phyloP scores from a whole-genome alignment of 1,140 invertebrate species.

The Latrodectus geometricus region DNA sequence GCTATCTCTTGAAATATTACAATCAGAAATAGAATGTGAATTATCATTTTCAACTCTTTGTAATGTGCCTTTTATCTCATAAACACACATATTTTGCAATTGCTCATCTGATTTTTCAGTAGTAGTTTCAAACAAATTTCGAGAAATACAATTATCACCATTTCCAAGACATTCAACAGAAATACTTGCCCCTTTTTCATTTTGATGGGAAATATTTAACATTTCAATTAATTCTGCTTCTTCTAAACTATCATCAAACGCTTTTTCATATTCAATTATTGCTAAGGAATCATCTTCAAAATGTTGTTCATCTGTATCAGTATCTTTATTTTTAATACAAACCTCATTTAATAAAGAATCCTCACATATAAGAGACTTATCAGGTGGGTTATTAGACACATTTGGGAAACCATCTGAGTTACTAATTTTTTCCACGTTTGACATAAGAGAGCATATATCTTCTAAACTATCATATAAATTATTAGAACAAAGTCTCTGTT shows the following conservation, averaged over 20 bases:
- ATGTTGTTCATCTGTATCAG: constrained; percentile 18
- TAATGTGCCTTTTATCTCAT: neutral
- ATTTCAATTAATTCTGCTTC: constrained; percentile 20
- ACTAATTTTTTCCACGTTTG: constrained; percentile 35
- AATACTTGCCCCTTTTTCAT: neutral
- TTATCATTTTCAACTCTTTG: constrained; percentile 1
- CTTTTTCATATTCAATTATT: constrained; percentile 51
- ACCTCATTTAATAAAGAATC: constrained; percentile 40
- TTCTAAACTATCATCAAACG: constrained; percentile 52
- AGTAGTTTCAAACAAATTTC: constrained; percentile 33
- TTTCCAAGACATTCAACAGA: neutral
- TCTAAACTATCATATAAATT: constrained; percentile 47
- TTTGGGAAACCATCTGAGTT: constrained; percentile 30
- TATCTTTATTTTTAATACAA: constrained; percentile 7
- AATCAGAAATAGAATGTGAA: constrained; percentile 39
- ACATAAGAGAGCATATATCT: constrained; percentile 47
- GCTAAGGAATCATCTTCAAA: constrained; percentile 54
- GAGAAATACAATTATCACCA: neutral
- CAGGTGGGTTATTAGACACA: neutral
- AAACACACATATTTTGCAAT: neutral
- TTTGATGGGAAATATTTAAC: neutral
- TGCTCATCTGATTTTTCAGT: neutral
- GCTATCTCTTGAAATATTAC: constrained; percentile 61
- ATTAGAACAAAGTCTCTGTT: neutral
- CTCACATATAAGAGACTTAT: constrained; percentile 17